Conservation (phyloP, 2,888 invertebrate genomes). For the Phengaris arion region DNA sequence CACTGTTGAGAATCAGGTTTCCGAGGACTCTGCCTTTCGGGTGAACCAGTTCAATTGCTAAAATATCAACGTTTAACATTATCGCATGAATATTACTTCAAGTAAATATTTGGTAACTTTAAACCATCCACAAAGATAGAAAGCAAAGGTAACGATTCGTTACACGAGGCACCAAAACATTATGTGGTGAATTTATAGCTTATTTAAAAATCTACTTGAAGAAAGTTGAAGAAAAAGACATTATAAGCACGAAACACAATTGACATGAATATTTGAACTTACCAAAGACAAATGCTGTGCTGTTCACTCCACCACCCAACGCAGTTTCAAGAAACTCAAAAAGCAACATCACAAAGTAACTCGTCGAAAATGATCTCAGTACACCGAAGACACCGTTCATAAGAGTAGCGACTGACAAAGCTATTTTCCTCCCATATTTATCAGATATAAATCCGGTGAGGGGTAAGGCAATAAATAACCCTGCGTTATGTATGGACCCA, state of each 20-base stretch:
- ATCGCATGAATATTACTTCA: background rate
- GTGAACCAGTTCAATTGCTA: conserved; percentile 89
- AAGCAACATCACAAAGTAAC: conserved; percentile 60
- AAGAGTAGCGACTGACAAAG: conserved; percentile 65
- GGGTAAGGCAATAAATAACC: conserved; percentile 81
- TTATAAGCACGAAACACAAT: background rate
- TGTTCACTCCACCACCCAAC: conserved; percentile 63
- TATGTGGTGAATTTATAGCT: background rate
- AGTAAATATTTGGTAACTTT: background rate
- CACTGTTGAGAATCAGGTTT: conserved; percentile 84
- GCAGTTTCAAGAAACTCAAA: conserved; percentile 67
- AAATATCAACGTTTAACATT: conserved; percentile 42
- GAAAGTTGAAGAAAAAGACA: background rate
- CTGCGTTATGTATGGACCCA: conserved; percentile 82
- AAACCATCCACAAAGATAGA: background rate
- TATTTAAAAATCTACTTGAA: background rate
- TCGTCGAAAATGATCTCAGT: conserved; percentile 64
- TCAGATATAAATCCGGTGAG: conserved; percentile 82
- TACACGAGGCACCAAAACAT: background rate
- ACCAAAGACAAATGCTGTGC: conserved; percentile 80
- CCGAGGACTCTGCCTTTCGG: conserved; percentile 86
- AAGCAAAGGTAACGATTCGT: background rate
- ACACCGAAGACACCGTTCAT: conserved; percentile 61
- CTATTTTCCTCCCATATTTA: conserved; percentile 79
- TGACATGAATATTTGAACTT: conserved; percentile 40